These are phyloP conservation scores for Chlorops oryzae DNA, from an alignment of 1,140 invertebrate species.

Conservation along the genomic window DNA sequence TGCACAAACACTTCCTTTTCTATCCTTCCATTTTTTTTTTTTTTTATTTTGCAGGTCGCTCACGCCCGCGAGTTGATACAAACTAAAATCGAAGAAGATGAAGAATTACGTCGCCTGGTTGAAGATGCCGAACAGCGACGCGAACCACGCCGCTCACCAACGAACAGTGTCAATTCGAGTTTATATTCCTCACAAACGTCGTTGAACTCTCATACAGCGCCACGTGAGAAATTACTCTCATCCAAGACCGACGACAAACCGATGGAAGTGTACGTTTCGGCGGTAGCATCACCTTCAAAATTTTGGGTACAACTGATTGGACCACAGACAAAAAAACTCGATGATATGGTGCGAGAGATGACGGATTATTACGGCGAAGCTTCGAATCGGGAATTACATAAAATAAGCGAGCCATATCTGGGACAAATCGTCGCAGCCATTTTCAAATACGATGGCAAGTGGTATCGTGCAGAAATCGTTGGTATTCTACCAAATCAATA, in stretches of 20 bases:
- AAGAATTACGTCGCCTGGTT: slow-evolving; percentile 48
- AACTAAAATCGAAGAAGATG: slow-evolving; percentile 55
- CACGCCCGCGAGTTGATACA: slow-evolving; percentile 56
- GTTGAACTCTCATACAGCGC: slow-evolving; percentile 31
- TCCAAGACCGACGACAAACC: slow-evolving; percentile 50
- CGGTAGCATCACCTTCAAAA: slow-evolving; percentile 66
- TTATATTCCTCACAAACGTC: slow-evolving; percentile 42
- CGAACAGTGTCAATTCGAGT: slow-evolving; percentile 32
- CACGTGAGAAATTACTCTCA: slow-evolving; percentile 42
- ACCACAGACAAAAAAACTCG: slow-evolving; percentile 61
- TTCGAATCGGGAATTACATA: slow-evolving; percentile 58
- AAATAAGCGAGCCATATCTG: slow-evolving; percentile 53
- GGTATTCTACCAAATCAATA: slow-evolving; percentile 56
- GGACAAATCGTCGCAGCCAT: slow-evolving; percentile 74
- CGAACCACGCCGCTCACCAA: slow-evolving; percentile 49
- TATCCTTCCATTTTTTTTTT: not conserved
- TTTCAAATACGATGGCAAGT: slow-evolving; percentile 67
- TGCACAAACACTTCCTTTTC: no score
- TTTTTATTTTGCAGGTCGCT: slow-evolving; percentile 21
- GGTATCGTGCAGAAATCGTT: slow-evolving; percentile 57
- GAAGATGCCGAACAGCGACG: slow-evolving; percentile 50
- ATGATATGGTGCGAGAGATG: slow-evolving; percentile 70
- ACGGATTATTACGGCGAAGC: slow-evolving; percentile 65
- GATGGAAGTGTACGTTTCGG: slow-evolving; percentile 76
- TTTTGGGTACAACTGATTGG: slow-evolving; percentile 81